A percentile compares a stretch with the other conserved stretches of the same genome.
phyloP scores from a whole-genome alignment of 1,140 invertebrate species.

The Oncopodura yosiiana region DNA sequence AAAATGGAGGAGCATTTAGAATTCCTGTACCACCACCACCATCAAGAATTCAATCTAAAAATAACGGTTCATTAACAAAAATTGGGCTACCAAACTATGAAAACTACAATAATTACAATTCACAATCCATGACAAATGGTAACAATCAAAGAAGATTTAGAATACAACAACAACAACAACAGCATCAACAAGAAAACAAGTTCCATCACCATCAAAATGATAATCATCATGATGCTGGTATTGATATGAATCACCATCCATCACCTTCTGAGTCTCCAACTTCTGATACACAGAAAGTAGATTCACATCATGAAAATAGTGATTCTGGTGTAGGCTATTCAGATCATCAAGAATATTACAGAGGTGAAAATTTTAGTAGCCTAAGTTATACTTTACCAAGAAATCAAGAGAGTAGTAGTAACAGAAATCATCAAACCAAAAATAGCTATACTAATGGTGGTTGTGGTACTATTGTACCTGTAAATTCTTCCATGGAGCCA shows the following conservation, averaged over 20 bases:
- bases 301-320: conserved; percentile 35
- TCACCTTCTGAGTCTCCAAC: conserved; percentile 26
- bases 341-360: conserved; percentile 36
- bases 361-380: conserved; percentile 27
- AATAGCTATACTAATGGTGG: too few relatives aligned
- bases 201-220: too few relatives aligned
- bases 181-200: background rate
- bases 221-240: background rate
- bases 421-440: background rate
- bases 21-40: too few relatives aligned
- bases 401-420: background rate
- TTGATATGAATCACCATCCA: conserved; percentile 15
- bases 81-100: too few relatives aligned
- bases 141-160: too few relatives aligned
- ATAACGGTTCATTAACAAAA: too few relatives aligned
- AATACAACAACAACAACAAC: background rate
- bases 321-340: conserved; percentile 37
- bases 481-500: too few relatives aligned
- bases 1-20: too few relatives aligned
- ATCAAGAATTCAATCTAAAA: too few relatives aligned
- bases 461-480: too few relatives aligned
- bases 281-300: conserved; percentile 29
- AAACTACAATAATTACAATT: too few relatives aligned
- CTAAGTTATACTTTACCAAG: conserved; percentile 20
- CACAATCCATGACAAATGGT: too few relatives aligned